phyloP scores from a whole-genome alignment of 2,888 invertebrate genomes.

The Myathropa florea region DNA sequence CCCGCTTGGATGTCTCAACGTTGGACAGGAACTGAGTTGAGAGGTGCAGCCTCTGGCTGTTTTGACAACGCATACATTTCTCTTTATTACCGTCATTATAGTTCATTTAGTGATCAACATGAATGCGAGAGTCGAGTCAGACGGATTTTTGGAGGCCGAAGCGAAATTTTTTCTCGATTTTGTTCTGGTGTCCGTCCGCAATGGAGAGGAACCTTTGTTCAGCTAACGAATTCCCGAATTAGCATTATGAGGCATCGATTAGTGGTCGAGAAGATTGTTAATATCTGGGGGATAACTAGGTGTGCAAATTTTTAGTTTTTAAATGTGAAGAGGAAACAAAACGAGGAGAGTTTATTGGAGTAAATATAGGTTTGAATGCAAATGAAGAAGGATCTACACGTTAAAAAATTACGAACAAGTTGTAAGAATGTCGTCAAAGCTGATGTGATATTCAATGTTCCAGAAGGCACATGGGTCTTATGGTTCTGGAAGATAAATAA shows the following conservation, averaged over 20 bases:
- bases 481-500: too few relatives aligned
- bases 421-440: too few relatives aligned
- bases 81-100: conserved; percentile 70
- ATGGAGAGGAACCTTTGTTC: conserved; percentile 41
- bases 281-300: conserved; percentile 64
- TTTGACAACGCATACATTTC: conserved; percentile 71
- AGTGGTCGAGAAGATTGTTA: conserved; percentile 57
- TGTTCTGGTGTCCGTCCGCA: neutral
- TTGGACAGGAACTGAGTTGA: conserved; percentile 56
- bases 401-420: neutral
- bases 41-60: conserved; percentile 67
- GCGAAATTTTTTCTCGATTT: conserved; percentile 14
- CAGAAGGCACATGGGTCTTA: too few relatives aligned
- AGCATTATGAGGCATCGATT: conserved; percentile 66
- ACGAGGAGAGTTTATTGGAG: neutral
- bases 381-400: neutral
- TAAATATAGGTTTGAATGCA: neutral
- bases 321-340: neutral
- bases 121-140: conserved; percentile 51
- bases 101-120: conserved; percentile 70
- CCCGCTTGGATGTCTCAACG: conserved; percentile 17
- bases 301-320: conserved; percentile 54
- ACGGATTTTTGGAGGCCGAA: conserved; percentile 41
- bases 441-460: too few relatives aligned
- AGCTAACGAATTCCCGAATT: conserved; percentile 56